Base-by-base conservation (phyloP, 2,113 vertebrate species). In the Trichomycterus rosablanca region DNA sequence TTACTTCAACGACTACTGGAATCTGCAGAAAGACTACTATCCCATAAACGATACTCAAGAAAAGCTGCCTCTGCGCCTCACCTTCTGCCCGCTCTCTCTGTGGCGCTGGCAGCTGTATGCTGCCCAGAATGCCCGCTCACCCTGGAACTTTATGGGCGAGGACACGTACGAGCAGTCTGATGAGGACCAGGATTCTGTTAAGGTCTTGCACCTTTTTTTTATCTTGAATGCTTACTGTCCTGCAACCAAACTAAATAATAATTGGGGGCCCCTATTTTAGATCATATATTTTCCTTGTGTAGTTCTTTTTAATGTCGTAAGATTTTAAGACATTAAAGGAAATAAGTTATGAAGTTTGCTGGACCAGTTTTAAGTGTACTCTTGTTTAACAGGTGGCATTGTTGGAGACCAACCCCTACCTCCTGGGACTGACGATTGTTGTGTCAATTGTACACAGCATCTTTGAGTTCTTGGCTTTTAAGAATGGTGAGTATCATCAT, bases 1-100 rank as follows among this genome's bases (percentile, higher is more conserved):
- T 6, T 97, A 97, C 77, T 96, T 97, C 84, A 97, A 98, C 0
- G 94, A 98, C 66, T 98, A 97, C 88, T 98, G 95, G 95, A 97
- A 98, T 83, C 89, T 97, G 61, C 95, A 97, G 84, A 93, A 92
- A 76, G 95, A 98, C 5, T 94, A 97, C 42, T 94, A 88, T 74
- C 91, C 93, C 59, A 89, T 98, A 73, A 98, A 98, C 0, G 88
- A 90, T 2, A 88, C 81, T 1, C 75, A 95, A 69, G 73, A 71
- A 22, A 81, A 74, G 22, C 80, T 98, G 32, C 93, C 93, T 0
- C 83, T 97, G 44, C 91, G 91, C 0, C 86, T 97, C 22, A 82
- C 76, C 45, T 97, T 88, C 83, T 97, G 93, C 67, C 95, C 93
- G 0, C 86, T 98, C 1, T 96, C 93, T 0, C 78, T 98, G n/a